Evolutionary conservation across 2,888 invertebrate genomes (phyloP).

Genomic region (Zootermopsis nevadensis): DNA sequence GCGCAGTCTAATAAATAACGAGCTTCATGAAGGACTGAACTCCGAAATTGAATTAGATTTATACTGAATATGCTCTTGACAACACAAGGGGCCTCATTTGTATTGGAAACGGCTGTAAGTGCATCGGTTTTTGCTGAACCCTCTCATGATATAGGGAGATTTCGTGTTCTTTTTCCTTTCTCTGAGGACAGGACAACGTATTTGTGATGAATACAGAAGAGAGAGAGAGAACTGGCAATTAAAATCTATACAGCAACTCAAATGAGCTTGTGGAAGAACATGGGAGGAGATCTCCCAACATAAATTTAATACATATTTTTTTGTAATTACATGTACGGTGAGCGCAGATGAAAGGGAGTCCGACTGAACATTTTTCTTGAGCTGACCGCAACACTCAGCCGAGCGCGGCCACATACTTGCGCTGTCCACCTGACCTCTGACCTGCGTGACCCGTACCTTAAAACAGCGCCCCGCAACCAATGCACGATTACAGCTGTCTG

Average conservation of each 20-base stretch:
- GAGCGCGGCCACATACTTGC: background rate
- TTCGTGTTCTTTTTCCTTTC: background rate
- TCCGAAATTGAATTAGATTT: constrained; percentile 35
- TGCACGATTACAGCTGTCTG: background rate
- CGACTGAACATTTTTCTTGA: constrained; percentile 11
- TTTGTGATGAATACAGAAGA: constrained; percentile 21
- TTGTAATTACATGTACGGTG: constrained; percentile 34
- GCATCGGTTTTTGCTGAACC: constrained; percentile 7
- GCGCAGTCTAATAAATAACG: constrained; percentile 5
- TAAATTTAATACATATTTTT: constrained; percentile 22
- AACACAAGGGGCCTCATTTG: constrained; percentile 11
- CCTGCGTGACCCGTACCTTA: background rate
- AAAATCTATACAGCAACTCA: constrained; percentile 16
- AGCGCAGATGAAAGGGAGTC: constrained; percentile 26
- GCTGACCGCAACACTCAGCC: background rate
- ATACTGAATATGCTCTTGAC: background rate
- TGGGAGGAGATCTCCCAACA: constrained; percentile 12
- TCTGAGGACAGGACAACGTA: background rate
- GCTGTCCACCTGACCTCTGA: constrained; percentile 9
- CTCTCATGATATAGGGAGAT: background rate
- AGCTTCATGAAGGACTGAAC: background rate
- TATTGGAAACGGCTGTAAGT: constrained; percentile 34
- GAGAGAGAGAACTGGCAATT: constrained; percentile 35
- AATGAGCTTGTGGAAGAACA: background rate
- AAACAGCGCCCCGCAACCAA: background rate